Conservation (phyloP, 1,140 invertebrate species). For the Diploscapter pachys region DNA sequence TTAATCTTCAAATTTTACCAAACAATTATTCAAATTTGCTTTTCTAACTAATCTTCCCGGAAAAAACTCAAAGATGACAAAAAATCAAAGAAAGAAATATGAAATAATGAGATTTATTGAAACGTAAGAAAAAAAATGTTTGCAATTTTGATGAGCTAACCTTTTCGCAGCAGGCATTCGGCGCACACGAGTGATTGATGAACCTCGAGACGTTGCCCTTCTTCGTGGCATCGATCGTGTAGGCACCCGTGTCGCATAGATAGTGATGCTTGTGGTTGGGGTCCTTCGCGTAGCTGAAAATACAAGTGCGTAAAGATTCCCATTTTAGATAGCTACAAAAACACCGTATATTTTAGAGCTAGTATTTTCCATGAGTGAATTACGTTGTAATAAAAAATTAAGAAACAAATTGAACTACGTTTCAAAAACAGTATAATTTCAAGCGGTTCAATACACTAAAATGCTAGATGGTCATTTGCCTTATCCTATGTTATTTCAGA, state of each 20-base stretch:
- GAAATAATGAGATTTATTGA: background rate
- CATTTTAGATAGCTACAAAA: slow-evolving; percentile 8
- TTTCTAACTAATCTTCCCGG: no score
- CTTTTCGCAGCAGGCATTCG: slow-evolving; percentile 83
- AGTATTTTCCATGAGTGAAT: slow-evolving; percentile 68
- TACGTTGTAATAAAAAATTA: background rate
- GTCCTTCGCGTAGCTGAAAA: slow-evolving; percentile 60
- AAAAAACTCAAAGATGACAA: background rate
- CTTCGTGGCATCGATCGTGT: slow-evolving; percentile 86
- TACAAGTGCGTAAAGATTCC: no score
- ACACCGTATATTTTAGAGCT: slow-evolving; percentile 83
- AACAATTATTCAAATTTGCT: background rate
- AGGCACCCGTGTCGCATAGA: slow-evolving; percentile 18
- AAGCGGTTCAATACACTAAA: no score
- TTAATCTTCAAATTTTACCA: background rate
- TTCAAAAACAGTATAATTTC: no score
- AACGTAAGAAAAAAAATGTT: background rate
- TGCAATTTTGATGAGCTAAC: background rate
- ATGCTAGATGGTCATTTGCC: no score
- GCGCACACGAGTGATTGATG: slow-evolving; percentile 97
- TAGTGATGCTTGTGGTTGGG: slow-evolving; percentile 71
- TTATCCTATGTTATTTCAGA: no score
- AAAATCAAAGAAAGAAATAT: background rate
- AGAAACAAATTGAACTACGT: background rate
- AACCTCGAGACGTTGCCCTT: slow-evolving; percentile 89